Evolutionary conservation across 2,113 vertebrate species (phyloP).

Genomic region (Taurulus bubalis): DNA sequence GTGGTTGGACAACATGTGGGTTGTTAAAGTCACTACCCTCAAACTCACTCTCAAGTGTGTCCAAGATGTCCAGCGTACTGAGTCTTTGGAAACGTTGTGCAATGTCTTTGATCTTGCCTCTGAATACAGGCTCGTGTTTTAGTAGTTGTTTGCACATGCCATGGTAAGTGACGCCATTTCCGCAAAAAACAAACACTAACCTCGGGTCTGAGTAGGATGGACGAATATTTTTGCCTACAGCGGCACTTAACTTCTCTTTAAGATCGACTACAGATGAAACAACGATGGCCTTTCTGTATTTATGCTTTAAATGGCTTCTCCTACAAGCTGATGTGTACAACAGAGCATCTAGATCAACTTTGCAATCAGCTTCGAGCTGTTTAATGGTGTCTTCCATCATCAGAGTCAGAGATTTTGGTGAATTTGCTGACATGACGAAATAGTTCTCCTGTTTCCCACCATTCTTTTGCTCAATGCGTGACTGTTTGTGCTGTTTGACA

Average conservation of each 20-base stretch:
- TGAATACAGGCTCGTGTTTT: conserved; percentile 84
- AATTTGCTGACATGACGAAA: conserved; percentile 87
- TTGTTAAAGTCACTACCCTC: conserved; percentile 77
- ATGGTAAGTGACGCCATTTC: conserved; percentile 85
- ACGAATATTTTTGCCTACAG: conserved; percentile 29
- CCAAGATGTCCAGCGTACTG: conserved; percentile 69
- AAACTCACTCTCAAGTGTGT: conserved; percentile 70
- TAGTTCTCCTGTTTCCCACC: conserved; percentile 71
- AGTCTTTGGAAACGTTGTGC: conserved; percentile 71
- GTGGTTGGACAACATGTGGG: conserved; percentile 83
- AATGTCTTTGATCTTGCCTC: conserved; percentile 84
- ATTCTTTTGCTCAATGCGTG: conserved; percentile 10
- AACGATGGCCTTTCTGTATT: conserved; percentile 84
- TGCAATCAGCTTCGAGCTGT: conserved; percentile 68
- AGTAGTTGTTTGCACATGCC: conserved; percentile 86
- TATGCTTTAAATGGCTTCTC: conserved; percentile 85
- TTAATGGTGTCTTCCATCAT: conserved; percentile 77
- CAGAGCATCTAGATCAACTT: conserved; percentile 78
- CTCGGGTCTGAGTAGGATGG: conserved; percentile 62
- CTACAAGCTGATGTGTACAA: conserved; percentile 89
- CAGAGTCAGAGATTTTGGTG: conserved; percentile 82
- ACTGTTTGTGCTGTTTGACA: conserved; percentile 83
- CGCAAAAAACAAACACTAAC: conserved; percentile 90
- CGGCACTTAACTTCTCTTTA: conserved; percentile 76
- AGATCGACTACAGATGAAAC: conserved; percentile 82